A percentile compares a stretch with the other conserved stretches of the same genome.
These are phyloP conservation scores for Silurus aristotelis DNA, from an alignment of 2,797 vertebrate species.

Conservation along the genomic window DNA sequence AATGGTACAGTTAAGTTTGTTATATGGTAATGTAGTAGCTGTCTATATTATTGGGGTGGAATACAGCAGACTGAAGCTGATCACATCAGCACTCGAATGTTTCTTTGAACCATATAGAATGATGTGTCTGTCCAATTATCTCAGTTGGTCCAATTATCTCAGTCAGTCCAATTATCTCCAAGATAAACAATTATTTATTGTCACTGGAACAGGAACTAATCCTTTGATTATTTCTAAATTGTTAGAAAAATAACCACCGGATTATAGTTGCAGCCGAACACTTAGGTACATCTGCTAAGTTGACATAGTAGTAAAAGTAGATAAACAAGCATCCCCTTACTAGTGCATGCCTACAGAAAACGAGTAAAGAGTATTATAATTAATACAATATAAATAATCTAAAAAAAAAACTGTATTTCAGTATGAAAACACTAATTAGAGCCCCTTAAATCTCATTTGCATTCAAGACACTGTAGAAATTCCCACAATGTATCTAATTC, in stretches of 20 bases:
- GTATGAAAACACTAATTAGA: slow-evolving; percentile 63
- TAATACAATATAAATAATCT: slow-evolving; percentile 51
- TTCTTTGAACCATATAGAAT: slow-evolving; percentile 14
- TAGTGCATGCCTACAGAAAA: background rate
- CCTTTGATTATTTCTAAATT: background rate
- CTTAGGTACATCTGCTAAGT: background rate
- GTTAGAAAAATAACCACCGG: background rate
- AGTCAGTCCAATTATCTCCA: slow-evolving; percentile 10
- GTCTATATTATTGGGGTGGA: background rate
- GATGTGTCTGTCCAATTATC: slow-evolving; percentile 21
- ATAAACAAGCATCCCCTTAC: background rate
- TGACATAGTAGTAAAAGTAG: slow-evolving; percentile 49
- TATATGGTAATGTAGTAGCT: background rate
- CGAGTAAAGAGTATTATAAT: slow-evolving; percentile 22
- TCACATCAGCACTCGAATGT: background rate
- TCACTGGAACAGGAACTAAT: background rate
- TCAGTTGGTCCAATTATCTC: slow-evolving; percentile 7
- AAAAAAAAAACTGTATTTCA: slow-evolving; percentile 54
- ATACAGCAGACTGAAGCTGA: background rate
- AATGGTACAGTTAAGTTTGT: background rate
- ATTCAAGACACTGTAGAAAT: slow-evolving; percentile 59
- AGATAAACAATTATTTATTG: slow-evolving; percentile 12
- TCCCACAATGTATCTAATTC: slow-evolving; percentile 55
- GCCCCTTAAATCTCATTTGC: slow-evolving; percentile 64
- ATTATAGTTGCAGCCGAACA: background rate